These are phyloP conservation scores for Lepus europaeus DNA, from an alignment of 2,113 vertebrate species.

Conservation along the genomic window DNA sequence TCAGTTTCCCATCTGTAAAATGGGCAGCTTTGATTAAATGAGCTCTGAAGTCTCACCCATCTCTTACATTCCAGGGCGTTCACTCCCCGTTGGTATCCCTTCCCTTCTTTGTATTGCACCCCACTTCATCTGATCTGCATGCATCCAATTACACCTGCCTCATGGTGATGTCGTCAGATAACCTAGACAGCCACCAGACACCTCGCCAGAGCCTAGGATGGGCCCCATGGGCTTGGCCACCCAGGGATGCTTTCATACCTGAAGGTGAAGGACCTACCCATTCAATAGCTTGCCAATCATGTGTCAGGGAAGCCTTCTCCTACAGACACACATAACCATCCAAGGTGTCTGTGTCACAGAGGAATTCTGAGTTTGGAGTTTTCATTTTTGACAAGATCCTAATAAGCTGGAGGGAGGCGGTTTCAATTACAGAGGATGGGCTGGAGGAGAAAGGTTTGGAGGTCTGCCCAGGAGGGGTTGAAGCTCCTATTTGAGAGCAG, in stretches of 20 bases:
- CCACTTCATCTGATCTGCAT: not conserved
- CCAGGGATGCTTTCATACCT: not conserved
- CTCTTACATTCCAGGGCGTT: conserved; percentile 19
- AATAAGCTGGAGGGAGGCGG: conserved; percentile 75
- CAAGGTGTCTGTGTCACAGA: not conserved
- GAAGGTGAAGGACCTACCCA: not conserved
- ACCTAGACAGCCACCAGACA: not conserved
- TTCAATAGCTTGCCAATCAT: not conserved
- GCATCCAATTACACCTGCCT: not conserved
- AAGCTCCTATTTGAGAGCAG: conserved; percentile 9
- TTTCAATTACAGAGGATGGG: conserved; percentile 33
- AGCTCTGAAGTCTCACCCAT: conserved; percentile 24
- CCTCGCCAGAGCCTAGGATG: not conserved
- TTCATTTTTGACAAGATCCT: conserved; percentile 53
- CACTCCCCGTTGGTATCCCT: too few relatives aligned
- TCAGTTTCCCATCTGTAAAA: conserved; percentile 60
- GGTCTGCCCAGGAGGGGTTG: not conserved
- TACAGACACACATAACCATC: not conserved
- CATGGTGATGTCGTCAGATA: not conserved
- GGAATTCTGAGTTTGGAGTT: conserved; percentile 52
- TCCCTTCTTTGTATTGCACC: not conserved
- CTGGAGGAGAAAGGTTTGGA: conserved; percentile 34
- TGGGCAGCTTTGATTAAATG: conserved; percentile 36
- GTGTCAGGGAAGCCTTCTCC: conserved; percentile 14
- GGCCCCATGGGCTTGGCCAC: not conserved